Conservation (phyloP, 1,140 invertebrate genomes). For the Drosophila kanapiae region DNA sequence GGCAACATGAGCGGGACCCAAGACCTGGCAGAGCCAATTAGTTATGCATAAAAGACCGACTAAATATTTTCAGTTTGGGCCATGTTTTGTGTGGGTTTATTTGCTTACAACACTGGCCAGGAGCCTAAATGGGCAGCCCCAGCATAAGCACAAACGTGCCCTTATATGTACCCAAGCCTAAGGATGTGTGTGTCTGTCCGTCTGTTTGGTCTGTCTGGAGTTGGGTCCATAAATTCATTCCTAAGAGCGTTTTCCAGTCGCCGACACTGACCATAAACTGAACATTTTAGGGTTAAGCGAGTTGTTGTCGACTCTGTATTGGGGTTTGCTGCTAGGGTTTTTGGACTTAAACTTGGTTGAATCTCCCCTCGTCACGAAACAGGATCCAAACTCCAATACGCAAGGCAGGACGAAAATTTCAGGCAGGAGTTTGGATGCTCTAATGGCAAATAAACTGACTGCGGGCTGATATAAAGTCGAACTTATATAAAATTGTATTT, state of each 20-base stretch:
- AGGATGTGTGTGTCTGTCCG: conserved; percentile 3
- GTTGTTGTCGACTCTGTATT: conserved; percentile 30
- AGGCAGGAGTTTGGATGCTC: conserved; percentile 9
- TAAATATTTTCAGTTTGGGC: conserved; percentile 67
- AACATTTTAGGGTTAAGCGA: conserved; percentile 63
- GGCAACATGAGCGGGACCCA: conserved; percentile 3
- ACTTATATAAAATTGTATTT: background rate
- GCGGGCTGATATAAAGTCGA: background rate
- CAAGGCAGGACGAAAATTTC: conserved; percentile 18
- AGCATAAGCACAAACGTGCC: conserved; percentile 2
- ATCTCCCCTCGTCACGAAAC: conserved; percentile 1
- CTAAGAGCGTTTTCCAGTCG: conserved; percentile 51
- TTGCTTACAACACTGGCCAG: conserved; percentile 38
- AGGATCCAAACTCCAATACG: background rate
- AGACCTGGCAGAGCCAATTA: conserved; percentile 65
- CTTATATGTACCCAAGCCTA: conserved; percentile 8
- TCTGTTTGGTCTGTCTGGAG: conserved; percentile 28
- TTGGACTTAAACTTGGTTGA: conserved; percentile 31
- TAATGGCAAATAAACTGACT: conserved; percentile 28
- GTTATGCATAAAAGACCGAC: conserved; percentile 77
- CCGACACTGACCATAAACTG: conserved; percentile 61
- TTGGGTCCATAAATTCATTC: conserved; percentile 42
- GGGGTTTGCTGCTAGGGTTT: conserved; percentile 7
- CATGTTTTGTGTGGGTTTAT: conserved; percentile 54
- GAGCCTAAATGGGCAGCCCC: conserved; percentile 24